Evolutionary conservation across 2,797 vertebrate genomes (phyloP).

Genomic region (Onychomys leucogaster): DNA sequence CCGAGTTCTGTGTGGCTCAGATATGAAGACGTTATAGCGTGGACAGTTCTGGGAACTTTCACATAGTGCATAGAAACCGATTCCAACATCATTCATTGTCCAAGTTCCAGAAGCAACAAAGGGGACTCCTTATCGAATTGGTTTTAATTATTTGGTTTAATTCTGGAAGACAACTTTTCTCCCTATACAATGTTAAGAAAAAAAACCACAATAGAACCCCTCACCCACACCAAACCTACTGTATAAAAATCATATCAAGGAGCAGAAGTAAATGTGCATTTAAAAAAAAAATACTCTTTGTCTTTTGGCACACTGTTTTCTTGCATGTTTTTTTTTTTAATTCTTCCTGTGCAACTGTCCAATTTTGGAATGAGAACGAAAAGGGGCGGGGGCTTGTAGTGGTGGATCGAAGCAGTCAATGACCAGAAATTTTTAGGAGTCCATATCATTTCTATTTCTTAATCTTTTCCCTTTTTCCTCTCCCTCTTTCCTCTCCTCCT

Average conservation of each 20-base stretch:
- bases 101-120: conserved; percentile 25
- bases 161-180: conserved; percentile 62
- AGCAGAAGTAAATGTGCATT: conserved; percentile 62
- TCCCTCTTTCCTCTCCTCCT: background rate
- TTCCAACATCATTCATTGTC: conserved; percentile 19
- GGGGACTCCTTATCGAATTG: background rate
- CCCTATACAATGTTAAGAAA: background rate
- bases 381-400: too few relatives aligned
- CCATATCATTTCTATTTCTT: conserved; percentile 19
- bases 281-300: conserved; percentile 62
- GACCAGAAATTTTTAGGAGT: conserved; percentile 46
- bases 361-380: conserved; percentile 29
- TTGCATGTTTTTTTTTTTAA: conserved; percentile 4
- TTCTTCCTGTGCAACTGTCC: conserved; percentile 46
- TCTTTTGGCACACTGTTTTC: conserved; percentile 71
- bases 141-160: conserved; percentile 9
- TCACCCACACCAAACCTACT: background rate
- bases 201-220: background rate
- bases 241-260: conserved; percentile 60
- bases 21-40: conserved; percentile 72
- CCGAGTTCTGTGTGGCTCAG: conserved; percentile 41
- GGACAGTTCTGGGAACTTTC: conserved; percentile 74
- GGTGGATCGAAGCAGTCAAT: background rate
- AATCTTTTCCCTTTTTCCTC: background rate
- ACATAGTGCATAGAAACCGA: conserved; percentile 20